Percentiles rank a stretch among this genome's conserved stretches.
These are phyloP conservation scores for Zygothrica quintamaculata DNA, from an alignment of 2,888 invertebrate genomes.

Conservation along the genomic window DNA sequence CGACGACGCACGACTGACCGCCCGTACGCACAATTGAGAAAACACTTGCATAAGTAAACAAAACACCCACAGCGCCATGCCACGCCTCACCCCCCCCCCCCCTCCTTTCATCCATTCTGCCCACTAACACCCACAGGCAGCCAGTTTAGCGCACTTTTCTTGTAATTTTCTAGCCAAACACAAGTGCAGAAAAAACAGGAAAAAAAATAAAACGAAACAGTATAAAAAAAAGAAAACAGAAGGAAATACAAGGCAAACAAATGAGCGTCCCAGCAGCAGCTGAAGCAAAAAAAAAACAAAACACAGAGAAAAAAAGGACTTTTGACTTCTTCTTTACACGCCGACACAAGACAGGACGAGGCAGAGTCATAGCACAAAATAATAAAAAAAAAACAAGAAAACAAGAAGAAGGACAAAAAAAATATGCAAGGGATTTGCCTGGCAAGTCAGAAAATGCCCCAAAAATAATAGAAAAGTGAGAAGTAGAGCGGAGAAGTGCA, in stretches of 20 bases:
- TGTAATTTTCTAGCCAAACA: slow-evolving; percentile 78
- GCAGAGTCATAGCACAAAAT: too few relatives aligned
- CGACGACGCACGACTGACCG: slow-evolving; percentile 44
- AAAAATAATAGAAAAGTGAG: slow-evolving; percentile 57
- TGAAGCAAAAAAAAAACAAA: slow-evolving; percentile 10
- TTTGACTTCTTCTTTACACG: slow-evolving; percentile 71
- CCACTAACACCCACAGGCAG: slow-evolving; percentile 1
- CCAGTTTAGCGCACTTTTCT: slow-evolving; percentile 71
- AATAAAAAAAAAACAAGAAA: slow-evolving; percentile 13
- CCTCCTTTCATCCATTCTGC: too few relatives aligned
- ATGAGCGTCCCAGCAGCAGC: slow-evolving; percentile 58
- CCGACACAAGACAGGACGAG: slow-evolving; percentile 52
- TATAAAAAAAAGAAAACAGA: slow-evolving; percentile 18
- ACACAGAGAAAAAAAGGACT: slow-evolving; percentile 57
- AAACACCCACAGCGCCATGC: slow-evolving; percentile 53
- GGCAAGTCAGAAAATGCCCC: slow-evolving; percentile 35
- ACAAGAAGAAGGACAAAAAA: slow-evolving; percentile 17
- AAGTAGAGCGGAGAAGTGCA: slow-evolving; percentile 49
- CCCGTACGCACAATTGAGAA: slow-evolving; percentile 77
- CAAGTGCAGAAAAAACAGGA: slow-evolving; percentile 34
- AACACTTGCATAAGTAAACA: slow-evolving; percentile 77
- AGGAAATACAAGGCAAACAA: slow-evolving; percentile 74
- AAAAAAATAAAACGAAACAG: slow-evolving; percentile 28
- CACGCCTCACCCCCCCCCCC: too few relatives aligned
- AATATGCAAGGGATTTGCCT: slow-evolving; percentile 56